Conservation (phyloP, 1,140 invertebrate genomes). For the Lasioglossum baleicum region DNA sequence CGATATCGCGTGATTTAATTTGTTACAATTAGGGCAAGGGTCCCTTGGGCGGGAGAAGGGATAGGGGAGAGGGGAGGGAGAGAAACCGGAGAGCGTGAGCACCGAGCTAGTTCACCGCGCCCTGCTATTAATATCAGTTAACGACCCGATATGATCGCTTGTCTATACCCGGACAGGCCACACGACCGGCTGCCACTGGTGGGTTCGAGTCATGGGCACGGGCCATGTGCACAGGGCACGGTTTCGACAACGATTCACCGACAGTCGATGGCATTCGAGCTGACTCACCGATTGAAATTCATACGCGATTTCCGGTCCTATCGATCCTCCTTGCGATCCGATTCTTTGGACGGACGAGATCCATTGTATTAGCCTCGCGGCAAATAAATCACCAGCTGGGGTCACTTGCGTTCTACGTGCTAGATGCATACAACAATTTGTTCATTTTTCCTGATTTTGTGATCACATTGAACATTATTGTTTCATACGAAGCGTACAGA, state of each 20-base stretch:
- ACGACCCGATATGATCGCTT: constrained; percentile 77
- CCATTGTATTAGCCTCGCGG: not conserved
- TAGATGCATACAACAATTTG: no score
- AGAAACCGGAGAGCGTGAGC: constrained; percentile 21
- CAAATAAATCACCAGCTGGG: no score
- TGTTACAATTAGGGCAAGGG: constrained; percentile 72
- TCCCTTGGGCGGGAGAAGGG: constrained; percentile 37
- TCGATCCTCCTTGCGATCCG: not conserved
- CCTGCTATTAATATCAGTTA: constrained; percentile 80
- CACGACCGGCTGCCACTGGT: constrained; percentile 18
- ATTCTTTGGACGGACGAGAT: not conserved
- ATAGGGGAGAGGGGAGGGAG: constrained; percentile 25
- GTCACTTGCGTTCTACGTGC: no score
- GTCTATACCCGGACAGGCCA: constrained; percentile 60
- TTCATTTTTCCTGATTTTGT: no score
- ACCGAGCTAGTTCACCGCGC: constrained; percentile 67
- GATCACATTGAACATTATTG: no score
- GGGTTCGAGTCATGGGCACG: constrained; percentile 41
- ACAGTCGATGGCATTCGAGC: constrained; percentile 64
- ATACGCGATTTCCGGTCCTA: not conserved
- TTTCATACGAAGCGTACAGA: no score
- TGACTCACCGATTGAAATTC: constrained; percentile 67
- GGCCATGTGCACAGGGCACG: constrained; percentile 27
- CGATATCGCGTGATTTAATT: constrained; percentile 75
- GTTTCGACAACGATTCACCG: constrained; percentile 52